phyloP scores from a whole-genome alignment of 2,797 vertebrate genomes.

The Labroides dimidiatus region DNA sequence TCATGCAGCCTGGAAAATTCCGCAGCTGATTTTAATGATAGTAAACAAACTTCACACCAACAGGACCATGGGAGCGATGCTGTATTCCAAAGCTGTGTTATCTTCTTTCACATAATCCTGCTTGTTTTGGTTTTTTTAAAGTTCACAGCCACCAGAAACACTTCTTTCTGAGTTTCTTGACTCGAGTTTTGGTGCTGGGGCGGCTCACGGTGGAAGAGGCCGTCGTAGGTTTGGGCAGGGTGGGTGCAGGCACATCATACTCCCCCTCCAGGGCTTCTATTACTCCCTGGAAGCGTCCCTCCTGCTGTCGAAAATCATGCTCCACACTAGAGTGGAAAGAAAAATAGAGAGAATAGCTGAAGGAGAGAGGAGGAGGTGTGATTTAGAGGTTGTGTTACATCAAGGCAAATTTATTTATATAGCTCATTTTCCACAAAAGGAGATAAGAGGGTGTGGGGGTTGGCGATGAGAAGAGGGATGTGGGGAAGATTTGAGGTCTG shows the following conservation, averaged over 20 bases:
- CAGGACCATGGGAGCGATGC: slow-evolving; percentile 1
- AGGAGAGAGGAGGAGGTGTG: slow-evolving; percentile 4
- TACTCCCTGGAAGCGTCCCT: slow-evolving; percentile 90
- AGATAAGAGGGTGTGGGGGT: slow-evolving; percentile 23
- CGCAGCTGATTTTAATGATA: slow-evolving; percentile 14
- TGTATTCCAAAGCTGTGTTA: slow-evolving; percentile 14
- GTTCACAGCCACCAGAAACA: slow-evolving; percentile 98
- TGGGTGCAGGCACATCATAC: slow-evolving; percentile 74
- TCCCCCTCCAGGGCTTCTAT: slow-evolving; percentile 84
- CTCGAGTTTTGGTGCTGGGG: slow-evolving; percentile 83
- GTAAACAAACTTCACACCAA: slow-evolving; percentile 15
- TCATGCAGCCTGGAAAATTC: slow-evolving; percentile 17
- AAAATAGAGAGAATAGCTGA: slow-evolving; percentile 29
- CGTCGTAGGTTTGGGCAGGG: slow-evolving; percentile 55
- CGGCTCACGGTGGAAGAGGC: slow-evolving; percentile 54
- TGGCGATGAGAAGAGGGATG: slow-evolving; percentile 39
- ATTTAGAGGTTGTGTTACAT: slow-evolving; percentile 30
- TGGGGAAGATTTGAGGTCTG: slow-evolving; percentile 22
- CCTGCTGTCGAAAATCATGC: slow-evolving; percentile 96
- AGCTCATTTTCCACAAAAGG: slow-evolving; percentile 29
- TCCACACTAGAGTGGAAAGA: slow-evolving; percentile 88
- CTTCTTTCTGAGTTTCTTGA: slow-evolving; percentile 95
- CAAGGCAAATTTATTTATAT: slow-evolving; percentile 35
- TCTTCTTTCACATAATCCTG: slow-evolving; percentile 29
- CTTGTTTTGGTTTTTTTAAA: slow-evolving; percentile 13